phyloP scores from a whole-genome alignment of 2,797 vertebrate genomes.

The Silurus aristotelis region DNA sequence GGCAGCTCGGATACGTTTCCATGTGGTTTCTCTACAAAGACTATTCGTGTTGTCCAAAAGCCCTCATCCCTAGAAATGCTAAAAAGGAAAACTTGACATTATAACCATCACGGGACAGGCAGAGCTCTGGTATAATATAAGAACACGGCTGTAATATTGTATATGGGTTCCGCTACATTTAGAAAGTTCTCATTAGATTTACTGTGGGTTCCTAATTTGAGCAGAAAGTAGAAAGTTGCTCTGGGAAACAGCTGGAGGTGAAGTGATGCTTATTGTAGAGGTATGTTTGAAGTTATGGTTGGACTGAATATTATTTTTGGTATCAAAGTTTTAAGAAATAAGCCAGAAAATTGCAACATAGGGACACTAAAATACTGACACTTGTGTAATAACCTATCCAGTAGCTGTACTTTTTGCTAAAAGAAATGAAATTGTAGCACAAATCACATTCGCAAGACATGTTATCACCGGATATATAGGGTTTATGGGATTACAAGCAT shows the following conservation, averaged over 20 bases:
- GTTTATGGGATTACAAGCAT: not conserved
- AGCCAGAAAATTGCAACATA: not conserved
- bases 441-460: not conserved
- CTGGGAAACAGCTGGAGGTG: conserved; percentile 10
- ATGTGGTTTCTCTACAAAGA: conserved; percentile 39
- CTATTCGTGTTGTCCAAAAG: conserved; percentile 30
- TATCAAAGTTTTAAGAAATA: not conserved
- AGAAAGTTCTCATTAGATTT: conserved; percentile 10
- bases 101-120: conserved; percentile 39
- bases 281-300: not conserved
- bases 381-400: not conserved
- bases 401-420: not conserved
- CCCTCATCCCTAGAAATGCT: conserved; percentile 37
- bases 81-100: conserved; percentile 47
- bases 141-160: not conserved
- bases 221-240: not conserved
- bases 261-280: not conserved
- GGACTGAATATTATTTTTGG: not conserved
- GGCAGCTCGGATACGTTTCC: conserved; percentile 41
- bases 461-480: not conserved
- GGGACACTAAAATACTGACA: not conserved
- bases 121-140: conserved; percentile 32
- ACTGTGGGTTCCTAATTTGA: conserved; percentile 1
- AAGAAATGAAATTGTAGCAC: not conserved
- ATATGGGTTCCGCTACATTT: conserved; percentile 33